These are phyloP conservation scores for Branchinecta lindahli DNA, from an alignment of 1,140 invertebrate genomes.

Conservation along the genomic window DNA sequence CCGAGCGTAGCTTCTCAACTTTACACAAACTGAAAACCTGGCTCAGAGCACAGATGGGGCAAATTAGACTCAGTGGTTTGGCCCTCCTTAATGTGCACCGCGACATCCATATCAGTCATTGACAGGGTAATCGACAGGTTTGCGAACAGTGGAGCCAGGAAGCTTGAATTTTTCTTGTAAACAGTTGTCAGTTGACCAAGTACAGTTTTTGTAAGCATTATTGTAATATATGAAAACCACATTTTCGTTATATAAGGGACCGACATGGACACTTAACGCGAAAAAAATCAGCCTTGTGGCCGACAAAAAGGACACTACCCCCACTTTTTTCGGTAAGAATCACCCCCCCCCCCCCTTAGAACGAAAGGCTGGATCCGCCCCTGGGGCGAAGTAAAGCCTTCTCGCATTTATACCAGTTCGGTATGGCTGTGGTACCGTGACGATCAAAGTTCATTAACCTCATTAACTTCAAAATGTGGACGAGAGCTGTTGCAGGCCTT, in stretches of 20 bases:
- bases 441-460: no score
- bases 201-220: slow-evolving; percentile 6
- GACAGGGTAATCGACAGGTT: slow-evolving; percentile 7
- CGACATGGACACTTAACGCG: not conserved
- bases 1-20: slow-evolving; percentile 7
- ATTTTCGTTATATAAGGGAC: slow-evolving; percentile 5
- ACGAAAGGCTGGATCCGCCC: slow-evolving; percentile 7
- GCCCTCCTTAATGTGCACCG: slow-evolving; percentile 4
- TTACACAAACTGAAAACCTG: slow-evolving; percentile 5
- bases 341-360: slow-evolving; percentile 6
- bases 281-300: slow-evolving; percentile 1
- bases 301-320: slow-evolving; percentile 5
- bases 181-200: slow-evolving; percentile 8
- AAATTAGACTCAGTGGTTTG: slow-evolving; percentile 5
- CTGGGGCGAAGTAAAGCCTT: no score
- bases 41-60: slow-evolving; percentile 4
- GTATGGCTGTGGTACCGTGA: no score
- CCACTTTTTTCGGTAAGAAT: slow-evolving; percentile 8
- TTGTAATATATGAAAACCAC: slow-evolving; percentile 9
- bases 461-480: no score
- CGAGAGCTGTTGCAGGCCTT: no score
- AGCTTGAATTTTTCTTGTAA: slow-evolving; percentile 6
- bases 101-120: slow-evolving; percentile 5
- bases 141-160: slow-evolving; percentile 7
- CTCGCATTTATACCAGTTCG: no score